Conservation (phyloP, 2,797 vertebrate genomes). For the Coranthus polyacanthus region DNA sequence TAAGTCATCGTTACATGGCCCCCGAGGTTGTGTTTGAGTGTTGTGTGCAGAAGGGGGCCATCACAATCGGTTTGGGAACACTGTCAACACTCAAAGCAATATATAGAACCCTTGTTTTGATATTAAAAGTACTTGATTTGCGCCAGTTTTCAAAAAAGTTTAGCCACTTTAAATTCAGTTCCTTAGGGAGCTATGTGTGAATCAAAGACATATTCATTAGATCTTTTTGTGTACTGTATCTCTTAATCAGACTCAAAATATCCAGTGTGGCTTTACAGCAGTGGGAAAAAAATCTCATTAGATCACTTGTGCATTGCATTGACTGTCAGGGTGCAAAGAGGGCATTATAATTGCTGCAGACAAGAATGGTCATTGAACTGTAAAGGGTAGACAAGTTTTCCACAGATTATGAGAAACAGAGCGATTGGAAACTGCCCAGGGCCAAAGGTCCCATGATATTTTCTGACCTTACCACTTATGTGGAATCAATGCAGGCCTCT, state of each 20-base stretch:
- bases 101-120: constrained; percentile 16
- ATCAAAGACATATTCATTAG: background rate
- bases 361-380: constrained; percentile 74
- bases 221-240: background rate
- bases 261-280: constrained; percentile 31
- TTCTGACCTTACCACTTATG: constrained; percentile 69
- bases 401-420: constrained; percentile 75
- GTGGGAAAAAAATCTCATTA: constrained; percentile 57
- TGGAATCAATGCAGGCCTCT: constrained; percentile 73
- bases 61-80: constrained; percentile 45
- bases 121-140: constrained; percentile 6
- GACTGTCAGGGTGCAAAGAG: constrained; percentile 58
- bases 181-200: background rate
- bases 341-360: constrained; percentile 68
- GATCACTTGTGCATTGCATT: constrained; percentile 70
- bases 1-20: constrained; percentile 80
- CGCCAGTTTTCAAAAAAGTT: constrained; percentile 11
- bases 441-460: constrained; percentile 76
- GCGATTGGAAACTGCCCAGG: constrained; percentile 69
- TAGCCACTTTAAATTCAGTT: constrained; percentile 10
- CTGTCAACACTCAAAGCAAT: constrained; percentile 28
- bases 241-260: constrained; percentile 8
- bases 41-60: constrained; percentile 62
- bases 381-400: constrained; percentile 72
- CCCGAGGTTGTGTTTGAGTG: constrained; percentile 67